phyloP scores from a whole-genome alignment of 2,797 vertebrate species.

The Esox masquinongy region DNA sequence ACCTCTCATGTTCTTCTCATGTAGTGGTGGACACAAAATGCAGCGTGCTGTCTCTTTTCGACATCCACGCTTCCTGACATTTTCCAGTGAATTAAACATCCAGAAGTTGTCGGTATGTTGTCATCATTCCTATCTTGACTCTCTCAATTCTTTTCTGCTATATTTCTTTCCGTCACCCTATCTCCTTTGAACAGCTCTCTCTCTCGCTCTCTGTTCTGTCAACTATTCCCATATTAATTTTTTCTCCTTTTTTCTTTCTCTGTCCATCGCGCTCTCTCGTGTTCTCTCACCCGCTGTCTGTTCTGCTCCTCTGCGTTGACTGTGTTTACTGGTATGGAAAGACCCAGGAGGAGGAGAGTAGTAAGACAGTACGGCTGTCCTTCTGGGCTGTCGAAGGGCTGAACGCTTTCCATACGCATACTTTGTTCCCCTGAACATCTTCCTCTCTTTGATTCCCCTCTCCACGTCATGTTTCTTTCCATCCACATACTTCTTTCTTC shows the following conservation, averaged over 20 bases:
- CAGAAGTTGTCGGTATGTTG: not conserved
- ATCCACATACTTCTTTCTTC: no score
- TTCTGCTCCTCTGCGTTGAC: not conserved
- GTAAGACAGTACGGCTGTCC: no score
- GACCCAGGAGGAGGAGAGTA: no score
- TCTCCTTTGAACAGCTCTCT: not conserved
- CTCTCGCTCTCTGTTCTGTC: no score
- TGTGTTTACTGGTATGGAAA: not conserved
- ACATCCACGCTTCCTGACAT: not conserved
- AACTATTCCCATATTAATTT: no score
- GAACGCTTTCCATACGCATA: conserved; percentile 2
- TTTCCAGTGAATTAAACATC: not conserved
- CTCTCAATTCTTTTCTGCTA: not conserved
- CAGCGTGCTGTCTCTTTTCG: not conserved
- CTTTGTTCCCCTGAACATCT: no score
- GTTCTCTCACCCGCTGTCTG: no score
- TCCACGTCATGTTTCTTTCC: no score
- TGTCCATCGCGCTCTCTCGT: not conserved
- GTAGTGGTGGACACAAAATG: not conserved
- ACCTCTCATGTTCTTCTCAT: not conserved
- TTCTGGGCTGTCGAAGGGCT: no score
- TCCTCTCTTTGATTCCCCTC: no score
- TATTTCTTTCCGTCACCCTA: not conserved
- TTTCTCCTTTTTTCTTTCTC: conserved; percentile 25
- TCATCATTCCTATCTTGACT: not conserved